phyloP scores from a whole-genome alignment of 2,113 vertebrate genomes.

The Mohoua ochrocephala region DNA sequence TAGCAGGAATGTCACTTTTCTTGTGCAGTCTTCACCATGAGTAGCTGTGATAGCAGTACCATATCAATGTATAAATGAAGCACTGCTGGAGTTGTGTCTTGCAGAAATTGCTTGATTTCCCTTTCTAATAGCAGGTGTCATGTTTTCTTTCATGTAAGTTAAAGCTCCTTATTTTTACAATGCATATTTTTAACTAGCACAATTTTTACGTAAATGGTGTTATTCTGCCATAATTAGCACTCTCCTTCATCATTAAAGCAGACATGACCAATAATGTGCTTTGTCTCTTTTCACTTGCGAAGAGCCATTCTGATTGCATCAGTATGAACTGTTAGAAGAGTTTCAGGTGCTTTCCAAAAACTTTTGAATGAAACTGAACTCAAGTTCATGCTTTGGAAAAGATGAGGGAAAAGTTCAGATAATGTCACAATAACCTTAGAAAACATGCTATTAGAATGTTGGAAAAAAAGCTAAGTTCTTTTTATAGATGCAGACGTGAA shows the following conservation, averaged over 20 bases:
- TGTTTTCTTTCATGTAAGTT: not conserved
- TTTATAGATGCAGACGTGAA: not conserved
- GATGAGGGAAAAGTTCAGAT: not conserved
- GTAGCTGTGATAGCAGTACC: not conserved
- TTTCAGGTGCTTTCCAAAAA: not conserved
- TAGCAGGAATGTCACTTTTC: not conserved
- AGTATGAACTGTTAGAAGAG: not conserved
- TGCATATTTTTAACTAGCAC: not conserved
- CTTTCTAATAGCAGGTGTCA: not conserved
- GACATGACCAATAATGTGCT: not conserved
- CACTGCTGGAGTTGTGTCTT: not conserved
- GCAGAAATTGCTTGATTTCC: not conserved
- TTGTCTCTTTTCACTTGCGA: not conserved
- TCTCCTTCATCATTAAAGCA: not conserved
- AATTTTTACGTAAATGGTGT: not conserved
- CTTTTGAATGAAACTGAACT: not conserved
- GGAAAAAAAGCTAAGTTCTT: not conserved
- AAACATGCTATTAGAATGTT: not conserved
- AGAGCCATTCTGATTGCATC: not conserved
- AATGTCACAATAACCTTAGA: not conserved
- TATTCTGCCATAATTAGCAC: not conserved
- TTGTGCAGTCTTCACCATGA: not conserved
- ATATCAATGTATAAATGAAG: not conserved
- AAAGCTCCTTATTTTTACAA: not conserved
- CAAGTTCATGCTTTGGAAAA: not conserved